phyloP scores from a whole-genome alignment of 2,888 invertebrate genomes.

The Stramonita haemastoma region DNA sequence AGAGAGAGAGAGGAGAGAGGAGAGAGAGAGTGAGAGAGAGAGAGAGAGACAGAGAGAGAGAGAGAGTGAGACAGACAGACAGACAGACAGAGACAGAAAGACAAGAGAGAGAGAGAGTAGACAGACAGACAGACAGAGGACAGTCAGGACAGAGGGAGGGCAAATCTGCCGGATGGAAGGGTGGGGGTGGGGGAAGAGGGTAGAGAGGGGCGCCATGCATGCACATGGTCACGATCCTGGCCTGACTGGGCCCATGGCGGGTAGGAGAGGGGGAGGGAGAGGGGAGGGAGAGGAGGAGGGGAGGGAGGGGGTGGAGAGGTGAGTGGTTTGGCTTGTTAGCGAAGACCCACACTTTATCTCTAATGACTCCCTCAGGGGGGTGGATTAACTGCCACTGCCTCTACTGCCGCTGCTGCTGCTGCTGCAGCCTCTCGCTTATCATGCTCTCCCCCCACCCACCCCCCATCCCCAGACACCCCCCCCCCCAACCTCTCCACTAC shows the following conservation, averaged over 20 bases:
- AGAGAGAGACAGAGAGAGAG: background rate
- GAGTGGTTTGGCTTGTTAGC: conserved; percentile 13
- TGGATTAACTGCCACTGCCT: background rate
- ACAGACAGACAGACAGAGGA: background rate
- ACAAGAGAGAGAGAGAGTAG: background rate
- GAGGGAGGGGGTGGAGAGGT: no score
- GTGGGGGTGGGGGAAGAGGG: background rate
- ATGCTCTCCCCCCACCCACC: background rate
- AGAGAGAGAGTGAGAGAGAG: no score
- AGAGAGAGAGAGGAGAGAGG: no score
- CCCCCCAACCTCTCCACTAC: no score
- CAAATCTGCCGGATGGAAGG: background rate
- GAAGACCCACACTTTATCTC: conserved; percentile 15
- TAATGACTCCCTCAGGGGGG: background rate
- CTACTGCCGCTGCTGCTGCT: background rate
- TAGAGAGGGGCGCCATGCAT: background rate
- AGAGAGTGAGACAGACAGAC: background rate
- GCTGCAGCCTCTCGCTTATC: background rate
- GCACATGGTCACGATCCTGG: background rate
- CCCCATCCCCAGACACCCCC: background rate
- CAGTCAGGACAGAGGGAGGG: no score
- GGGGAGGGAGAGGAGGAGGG: no score
- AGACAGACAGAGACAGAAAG: background rate
- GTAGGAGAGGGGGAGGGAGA: background rate
- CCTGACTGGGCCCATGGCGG: background rate